Base-by-base conservation (phyloP, 2,888 invertebrate genomes). In the Leptopilina syphax region DNA sequence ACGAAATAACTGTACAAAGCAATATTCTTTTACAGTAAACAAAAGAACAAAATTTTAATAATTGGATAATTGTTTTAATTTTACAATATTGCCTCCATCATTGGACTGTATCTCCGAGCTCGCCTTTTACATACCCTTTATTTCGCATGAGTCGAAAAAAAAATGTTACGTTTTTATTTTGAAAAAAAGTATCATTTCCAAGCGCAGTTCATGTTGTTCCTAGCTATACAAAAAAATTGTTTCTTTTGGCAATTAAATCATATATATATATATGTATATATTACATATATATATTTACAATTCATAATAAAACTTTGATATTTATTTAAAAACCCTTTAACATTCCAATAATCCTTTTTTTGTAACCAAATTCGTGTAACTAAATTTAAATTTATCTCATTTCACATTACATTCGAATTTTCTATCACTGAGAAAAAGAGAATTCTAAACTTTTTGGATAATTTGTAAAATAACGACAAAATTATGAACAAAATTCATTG, bases 1-100 rank as follows among this genome's bases (percentile, higher is more conserved):
- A 90, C 84, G 86, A 87, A 91, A 89, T 89, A 90, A 90, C 88
- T 91, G 91, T 92, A 92, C 90, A 92, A 90, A 91, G 89, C 87
- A 81, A 90, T 92, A 92, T 92, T 92, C 92, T 92, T 92, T 91
- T 91, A 92, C 91, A 91, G 90, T 87, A 86, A 86, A 86, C 83
- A 85, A 80, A 77, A 70, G 78, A 79, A 81, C 65, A 66, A 78
- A 76, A 79, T 79, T 84, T 77, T 76, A 44, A 77, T 79, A 80
- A 83, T 67, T 82, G 73, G 73, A 73, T 81, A 27, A 83, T 81
- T 80, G 81, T 81, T 81, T 80, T 67, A 18, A 78, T 57, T 65
- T 81, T 79, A 83, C 81, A 85, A 80, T 82, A 81, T 83, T 82
- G 83, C 85, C 83, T 80, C 83, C 81, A 84, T 85, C 84, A 86